Evolutionary conservation across 2,888 invertebrate species (phyloP).

Genomic region (Cheilosia vernalis): DNA sequence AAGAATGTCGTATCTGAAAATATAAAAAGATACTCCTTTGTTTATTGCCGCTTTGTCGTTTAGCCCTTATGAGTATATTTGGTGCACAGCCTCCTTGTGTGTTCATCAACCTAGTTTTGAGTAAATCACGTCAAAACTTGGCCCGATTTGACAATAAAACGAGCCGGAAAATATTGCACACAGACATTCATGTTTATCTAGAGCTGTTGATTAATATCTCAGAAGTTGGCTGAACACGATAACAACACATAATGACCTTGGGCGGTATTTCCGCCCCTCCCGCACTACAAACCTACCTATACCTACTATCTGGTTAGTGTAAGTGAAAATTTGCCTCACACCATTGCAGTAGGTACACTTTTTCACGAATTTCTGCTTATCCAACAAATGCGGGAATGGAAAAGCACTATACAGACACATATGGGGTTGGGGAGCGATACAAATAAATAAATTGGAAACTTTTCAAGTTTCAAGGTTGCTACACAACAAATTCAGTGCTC

Average conservation of each 20-base stretch:
- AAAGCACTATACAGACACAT: slow-evolving; percentile 7
- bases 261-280: background rate
- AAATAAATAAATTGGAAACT: slow-evolving; percentile 24
- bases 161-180: background rate
- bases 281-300: background rate
- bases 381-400: slow-evolving; percentile 20
- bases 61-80: background rate
- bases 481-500: background rate
- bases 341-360: background rate
- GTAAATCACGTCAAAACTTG: slow-evolving; percentile 15
- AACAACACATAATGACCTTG: slow-evolving; percentile 39
- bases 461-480: slow-evolving; percentile 42
- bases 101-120: slow-evolving; percentile 38
- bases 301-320: background rate
- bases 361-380: slow-evolving; percentile 18
- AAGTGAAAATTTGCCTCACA: slow-evolving; percentile 18
- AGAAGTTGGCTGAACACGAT: slow-evolving; percentile 8
- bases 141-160: slow-evolving; percentile 17
- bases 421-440: background rate
- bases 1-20: slow-evolving; percentile 23
- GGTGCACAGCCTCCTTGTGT: background rate
- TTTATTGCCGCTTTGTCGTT: background rate
- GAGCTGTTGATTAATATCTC: slow-evolving; percentile 15
- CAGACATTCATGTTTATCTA: background rate
- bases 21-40: slow-evolving; percentile 32